Conservation (phyloP, 2,888 invertebrate species). For the Urechis unicinctus region DNA sequence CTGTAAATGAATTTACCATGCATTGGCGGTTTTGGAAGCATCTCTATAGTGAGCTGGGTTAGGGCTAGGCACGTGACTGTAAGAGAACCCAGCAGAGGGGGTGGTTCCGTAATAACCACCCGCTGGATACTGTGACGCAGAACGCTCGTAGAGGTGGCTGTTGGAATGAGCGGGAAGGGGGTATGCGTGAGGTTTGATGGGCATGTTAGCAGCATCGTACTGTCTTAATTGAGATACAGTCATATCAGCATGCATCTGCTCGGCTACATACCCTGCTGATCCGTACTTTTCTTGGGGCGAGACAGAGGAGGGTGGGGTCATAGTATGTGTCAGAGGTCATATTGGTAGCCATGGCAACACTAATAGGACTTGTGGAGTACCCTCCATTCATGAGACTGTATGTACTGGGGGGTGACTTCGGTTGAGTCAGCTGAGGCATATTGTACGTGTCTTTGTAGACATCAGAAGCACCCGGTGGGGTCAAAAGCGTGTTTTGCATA, state of each 20-base stretch:
- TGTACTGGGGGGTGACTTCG: conserved; percentile 13
- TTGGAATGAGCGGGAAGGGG: conserved; percentile 18
- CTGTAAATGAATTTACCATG: no score
- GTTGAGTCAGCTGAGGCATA: conserved; percentile 3
- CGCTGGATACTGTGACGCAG: background rate
- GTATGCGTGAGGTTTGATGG: conserved; percentile 23
- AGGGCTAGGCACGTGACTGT: background rate
- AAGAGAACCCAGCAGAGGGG: background rate
- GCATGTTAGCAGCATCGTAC: conserved; percentile 11
- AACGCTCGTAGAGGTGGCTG: conserved; percentile 2
- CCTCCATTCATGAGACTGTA: conserved; percentile 12
- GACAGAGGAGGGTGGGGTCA: conserved; percentile 96
- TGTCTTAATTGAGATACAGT: conserved; percentile 3
- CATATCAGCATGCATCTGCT: conserved; percentile 13
- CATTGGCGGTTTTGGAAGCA: background rate
- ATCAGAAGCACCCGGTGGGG: conserved; percentile 67
- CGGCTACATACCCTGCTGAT: conserved; percentile 19
- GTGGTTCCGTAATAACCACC: background rate
- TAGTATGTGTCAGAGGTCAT: conserved; percentile 58
- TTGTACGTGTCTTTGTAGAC: conserved; percentile 14
- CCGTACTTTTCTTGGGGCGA: conserved; percentile 76
- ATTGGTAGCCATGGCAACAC: conserved; percentile 11
- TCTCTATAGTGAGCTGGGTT: background rate
- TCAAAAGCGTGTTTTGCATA: conserved; percentile 67
- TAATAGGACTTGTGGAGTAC: conserved; percentile 12